Evolutionary conservation across 2,888 invertebrate species (phyloP).

Genomic region (Thereva unica): DNA sequence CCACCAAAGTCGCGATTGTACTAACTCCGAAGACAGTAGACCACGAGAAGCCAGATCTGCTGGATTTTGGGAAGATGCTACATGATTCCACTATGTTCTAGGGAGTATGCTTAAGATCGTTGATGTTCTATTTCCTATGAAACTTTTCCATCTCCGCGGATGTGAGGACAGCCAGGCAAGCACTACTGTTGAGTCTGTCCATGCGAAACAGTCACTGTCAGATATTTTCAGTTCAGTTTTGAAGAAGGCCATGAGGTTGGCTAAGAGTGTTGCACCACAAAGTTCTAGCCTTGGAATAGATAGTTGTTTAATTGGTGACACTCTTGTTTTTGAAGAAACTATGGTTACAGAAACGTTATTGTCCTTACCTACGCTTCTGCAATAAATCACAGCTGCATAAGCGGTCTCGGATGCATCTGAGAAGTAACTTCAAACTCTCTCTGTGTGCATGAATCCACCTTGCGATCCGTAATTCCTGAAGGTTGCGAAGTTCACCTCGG

Average conservation of each 20-base stretch:
- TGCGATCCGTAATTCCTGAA: neutral
- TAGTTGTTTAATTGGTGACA: slow-evolving; percentile 37
- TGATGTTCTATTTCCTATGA: slow-evolving; percentile 44
- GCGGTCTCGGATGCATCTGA: neutral
- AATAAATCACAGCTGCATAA: slow-evolving; percentile 2
- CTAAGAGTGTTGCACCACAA: slow-evolving; percentile 37
- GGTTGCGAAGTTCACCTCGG: neutral
- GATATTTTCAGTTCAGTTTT: neutral
- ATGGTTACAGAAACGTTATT: slow-evolving; percentile 1
- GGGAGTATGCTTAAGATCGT: slow-evolving; percentile 39
- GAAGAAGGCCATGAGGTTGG: slow-evolving; percentile 19
- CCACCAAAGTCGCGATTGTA: slow-evolving; percentile 43
- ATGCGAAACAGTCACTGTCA: slow-evolving; percentile 36
- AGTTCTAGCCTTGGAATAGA: slow-evolving; percentile 41
- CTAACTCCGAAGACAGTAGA: slow-evolving; percentile 35
- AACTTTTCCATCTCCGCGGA: slow-evolving; percentile 44
- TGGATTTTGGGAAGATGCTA: slow-evolving; percentile 42
- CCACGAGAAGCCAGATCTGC: slow-evolving; percentile 45
- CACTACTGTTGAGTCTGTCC: slow-evolving; percentile 42
- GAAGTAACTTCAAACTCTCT: neutral
- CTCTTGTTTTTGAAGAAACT: slow-evolving; percentile 36
- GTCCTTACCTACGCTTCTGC: neutral
- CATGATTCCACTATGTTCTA: slow-evolving; percentile 41
- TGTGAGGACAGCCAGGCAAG: slow-evolving; percentile 44
- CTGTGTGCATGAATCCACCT: neutral